Conservation (phyloP, 2,113 vertebrate species). For the Pardalotus punctatus region DNA sequence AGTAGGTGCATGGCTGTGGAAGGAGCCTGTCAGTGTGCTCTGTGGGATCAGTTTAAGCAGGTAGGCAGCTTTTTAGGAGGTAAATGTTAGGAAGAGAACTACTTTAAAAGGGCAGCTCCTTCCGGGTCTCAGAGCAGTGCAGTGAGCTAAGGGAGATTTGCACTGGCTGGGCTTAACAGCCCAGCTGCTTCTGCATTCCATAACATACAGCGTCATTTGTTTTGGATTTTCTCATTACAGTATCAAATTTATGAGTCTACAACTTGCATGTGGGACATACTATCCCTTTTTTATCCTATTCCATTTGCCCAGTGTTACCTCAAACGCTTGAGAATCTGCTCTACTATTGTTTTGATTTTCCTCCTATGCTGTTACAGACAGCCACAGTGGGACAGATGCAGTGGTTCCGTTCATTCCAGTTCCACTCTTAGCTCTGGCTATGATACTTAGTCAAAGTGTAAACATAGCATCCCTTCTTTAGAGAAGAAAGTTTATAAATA, state of each 20-base stretch:
- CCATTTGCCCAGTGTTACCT: not conserved
- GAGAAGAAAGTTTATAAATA: not conserved
- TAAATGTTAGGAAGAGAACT: not conserved
- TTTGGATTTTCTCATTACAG: not conserved
- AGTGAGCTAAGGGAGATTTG: not conserved
- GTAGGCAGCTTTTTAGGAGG: not conserved
- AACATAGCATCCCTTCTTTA: not conserved
- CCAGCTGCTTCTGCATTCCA: not conserved
- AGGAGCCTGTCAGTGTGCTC: not conserved
- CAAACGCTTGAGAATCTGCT: not conserved
- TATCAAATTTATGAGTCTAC: not conserved
- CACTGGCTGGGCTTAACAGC: not conserved
- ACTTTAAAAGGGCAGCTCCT: not conserved
- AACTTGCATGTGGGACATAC: not conserved
- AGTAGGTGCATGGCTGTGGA: not conserved
- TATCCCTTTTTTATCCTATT: not conserved
- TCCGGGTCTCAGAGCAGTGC: not conserved
- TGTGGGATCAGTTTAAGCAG: not conserved
- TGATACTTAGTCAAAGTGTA: not conserved
- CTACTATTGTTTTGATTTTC: not conserved
- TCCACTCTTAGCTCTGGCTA: not conserved
- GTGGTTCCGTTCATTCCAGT: not conserved
- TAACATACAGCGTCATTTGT: not conserved
- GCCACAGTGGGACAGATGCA: not conserved
- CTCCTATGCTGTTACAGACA: not conserved